Conservation (phyloP, 2,797 vertebrate genomes). For the Oophaga sylvatica region DNA sequence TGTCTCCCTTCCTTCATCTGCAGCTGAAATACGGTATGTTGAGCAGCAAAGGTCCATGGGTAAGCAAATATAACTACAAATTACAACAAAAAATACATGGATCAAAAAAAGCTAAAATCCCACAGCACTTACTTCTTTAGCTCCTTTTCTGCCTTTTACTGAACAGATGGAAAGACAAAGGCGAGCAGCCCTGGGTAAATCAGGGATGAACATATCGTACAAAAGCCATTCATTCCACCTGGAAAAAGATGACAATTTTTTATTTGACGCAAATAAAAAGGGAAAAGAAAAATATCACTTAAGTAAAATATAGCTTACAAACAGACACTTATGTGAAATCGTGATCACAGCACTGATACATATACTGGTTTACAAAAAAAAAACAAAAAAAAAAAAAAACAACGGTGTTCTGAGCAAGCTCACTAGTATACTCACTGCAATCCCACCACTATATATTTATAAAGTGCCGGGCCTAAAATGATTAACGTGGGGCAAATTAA, state of each 20-base stretch:
- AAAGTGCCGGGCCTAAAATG: too few relatives aligned
- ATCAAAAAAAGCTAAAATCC: not conserved
- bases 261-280: not conserved
- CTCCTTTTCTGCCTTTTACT: conserved; percentile 94
- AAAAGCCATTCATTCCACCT: conserved; percentile 97
- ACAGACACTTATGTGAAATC: not conserved
- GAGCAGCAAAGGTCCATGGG: not conserved
- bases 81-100: not conserved
- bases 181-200: conserved; percentile 91
- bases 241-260: not conserved
- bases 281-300: not conserved
- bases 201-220: conserved; percentile 95
- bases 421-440: too few relatives aligned
- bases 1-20: too few relatives aligned
- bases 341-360: not conserved
- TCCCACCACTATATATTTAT: too few relatives aligned
- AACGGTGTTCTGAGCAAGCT: too few relatives aligned
- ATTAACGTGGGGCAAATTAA: too few relatives aligned
- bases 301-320: not conserved
- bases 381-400: too few relatives aligned
- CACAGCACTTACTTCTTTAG: conserved; percentile 85
- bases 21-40: too few relatives aligned
- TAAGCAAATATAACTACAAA: not conserved
- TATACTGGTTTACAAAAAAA: too few relatives aligned
- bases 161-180: conserved; percentile 97